Evolutionary conservation across 2,113 vertebrate species (phyloP).

Genomic region (Siphamia tubifer): DNA sequence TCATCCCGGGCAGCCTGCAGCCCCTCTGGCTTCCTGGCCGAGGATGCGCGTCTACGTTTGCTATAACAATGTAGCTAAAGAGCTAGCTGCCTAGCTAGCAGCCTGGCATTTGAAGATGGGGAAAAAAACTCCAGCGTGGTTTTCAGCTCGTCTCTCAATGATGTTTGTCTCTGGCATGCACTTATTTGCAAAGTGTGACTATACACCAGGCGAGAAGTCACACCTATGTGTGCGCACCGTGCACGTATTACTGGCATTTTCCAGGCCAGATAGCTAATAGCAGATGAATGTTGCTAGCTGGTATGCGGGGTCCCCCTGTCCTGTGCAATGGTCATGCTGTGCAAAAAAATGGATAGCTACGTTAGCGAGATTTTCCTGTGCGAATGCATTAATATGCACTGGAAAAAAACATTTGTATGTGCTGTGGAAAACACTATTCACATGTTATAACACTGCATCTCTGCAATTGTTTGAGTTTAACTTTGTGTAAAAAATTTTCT

Average conservation of each 20-base stretch:
- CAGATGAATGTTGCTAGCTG: constrained; percentile 76
- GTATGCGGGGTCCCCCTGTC: constrained; percentile 74
- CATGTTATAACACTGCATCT: neutral
- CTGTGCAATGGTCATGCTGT: constrained; percentile 77
- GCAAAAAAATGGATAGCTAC: constrained; percentile 60
- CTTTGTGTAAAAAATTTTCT: constrained; percentile 15
- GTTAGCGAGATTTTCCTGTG: constrained; percentile 58
- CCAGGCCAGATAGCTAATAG: constrained; percentile 70
- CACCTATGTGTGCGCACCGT: neutral
- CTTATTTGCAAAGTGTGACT: constrained; percentile 22
- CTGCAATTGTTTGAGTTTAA: neutral
- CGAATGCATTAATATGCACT: constrained; percentile 49
- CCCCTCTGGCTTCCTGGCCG: constrained; percentile 76
- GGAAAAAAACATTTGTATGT: neutral
- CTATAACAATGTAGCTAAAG: constrained; percentile 79
- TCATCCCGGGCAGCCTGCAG: constrained; percentile 73
- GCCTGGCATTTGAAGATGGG: constrained; percentile 51
- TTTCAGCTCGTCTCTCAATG: neutral
- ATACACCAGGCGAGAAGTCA: neutral
- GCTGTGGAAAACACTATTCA: neutral
- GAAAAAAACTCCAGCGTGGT: constrained; percentile 18
- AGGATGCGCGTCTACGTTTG: constrained; percentile 78
- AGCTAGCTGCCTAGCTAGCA: constrained; percentile 64
- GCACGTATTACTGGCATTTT: constrained; percentile 64
- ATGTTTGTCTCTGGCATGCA: neutral